These are phyloP conservation scores for Esox lucius DNA, from an alignment of 2,797 vertebrate genomes.

Conservation along the genomic window DNA sequence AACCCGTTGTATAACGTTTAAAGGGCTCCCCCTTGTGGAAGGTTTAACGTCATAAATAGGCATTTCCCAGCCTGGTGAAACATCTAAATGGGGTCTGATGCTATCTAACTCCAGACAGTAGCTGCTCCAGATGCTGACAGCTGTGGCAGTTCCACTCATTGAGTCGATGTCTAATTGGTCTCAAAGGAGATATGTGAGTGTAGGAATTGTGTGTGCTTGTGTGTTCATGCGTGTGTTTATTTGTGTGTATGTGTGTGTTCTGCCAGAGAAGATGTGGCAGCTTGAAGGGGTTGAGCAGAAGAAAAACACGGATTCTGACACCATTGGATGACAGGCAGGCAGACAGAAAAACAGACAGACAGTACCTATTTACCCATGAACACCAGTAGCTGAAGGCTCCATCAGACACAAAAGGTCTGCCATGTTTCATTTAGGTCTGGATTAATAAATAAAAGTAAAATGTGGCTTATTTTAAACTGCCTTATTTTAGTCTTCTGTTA, in stretches of 20 bases:
- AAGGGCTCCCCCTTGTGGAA: too few species aligned
- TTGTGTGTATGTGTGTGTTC: slow-evolving; percentile 17
- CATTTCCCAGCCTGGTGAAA: too few species aligned
- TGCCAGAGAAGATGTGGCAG: slow-evolving; percentile 17
- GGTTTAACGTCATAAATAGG: too few species aligned
- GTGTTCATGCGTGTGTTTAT: slow-evolving; percentile 12
- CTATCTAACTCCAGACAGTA: too few species aligned
- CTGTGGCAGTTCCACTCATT: slow-evolving; percentile 66
- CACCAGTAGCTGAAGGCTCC: slow-evolving; percentile 16
- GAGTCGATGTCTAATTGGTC: slow-evolving; percentile 61
- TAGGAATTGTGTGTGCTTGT: neutral
- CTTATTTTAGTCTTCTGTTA: too few species aligned
- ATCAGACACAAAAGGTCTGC: neutral
- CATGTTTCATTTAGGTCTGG: neutral
- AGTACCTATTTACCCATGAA: slow-evolving; percentile 7
- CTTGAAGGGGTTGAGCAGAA: slow-evolving; percentile 33
- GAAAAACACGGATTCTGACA: slow-evolving; percentile 20
- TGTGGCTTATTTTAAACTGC: too few species aligned
- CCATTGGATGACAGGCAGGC: slow-evolving; percentile 1
- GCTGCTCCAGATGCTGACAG: slow-evolving; percentile 57
- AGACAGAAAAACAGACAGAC: too few species aligned
- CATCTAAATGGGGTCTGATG: too few species aligned
- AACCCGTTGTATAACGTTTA: too few species aligned
- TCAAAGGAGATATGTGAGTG: slow-evolving; percentile 45
- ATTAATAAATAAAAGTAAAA: neutral